phyloP scores from a whole-genome alignment of 2,888 invertebrate species.

The Melieria omissa region DNA sequence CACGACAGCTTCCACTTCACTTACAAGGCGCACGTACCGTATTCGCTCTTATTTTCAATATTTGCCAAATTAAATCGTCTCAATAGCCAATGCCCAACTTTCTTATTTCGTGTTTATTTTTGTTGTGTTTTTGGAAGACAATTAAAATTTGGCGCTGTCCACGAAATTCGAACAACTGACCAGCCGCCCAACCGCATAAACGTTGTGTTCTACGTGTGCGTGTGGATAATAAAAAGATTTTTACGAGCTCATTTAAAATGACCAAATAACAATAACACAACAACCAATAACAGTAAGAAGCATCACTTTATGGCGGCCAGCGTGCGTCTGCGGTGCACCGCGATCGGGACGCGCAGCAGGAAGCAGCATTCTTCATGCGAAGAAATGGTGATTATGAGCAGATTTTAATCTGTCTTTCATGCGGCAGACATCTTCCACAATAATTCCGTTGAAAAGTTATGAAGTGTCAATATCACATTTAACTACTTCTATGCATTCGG shows the following conservation, averaged over 20 bases:
- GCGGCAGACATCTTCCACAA: slow-evolving; percentile 17
- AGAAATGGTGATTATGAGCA: background rate
- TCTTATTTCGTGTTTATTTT: background rate
- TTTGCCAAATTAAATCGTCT: slow-evolving; percentile 27
- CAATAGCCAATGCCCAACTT: background rate
- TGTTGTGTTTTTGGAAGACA: slow-evolving; percentile 1
- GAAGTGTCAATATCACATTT: slow-evolving; percentile 47
- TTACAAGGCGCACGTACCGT: background rate
- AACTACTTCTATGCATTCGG: slow-evolving; percentile 34
- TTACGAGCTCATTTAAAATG: slow-evolving; percentile 23
- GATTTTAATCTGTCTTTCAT: slow-evolving; percentile 25
- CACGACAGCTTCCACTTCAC: slow-evolving; percentile 14
- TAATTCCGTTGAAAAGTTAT: slow-evolving; percentile 42
- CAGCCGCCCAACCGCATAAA: background rate
- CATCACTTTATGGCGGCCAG: background rate
- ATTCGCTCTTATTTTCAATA: slow-evolving; percentile 7
- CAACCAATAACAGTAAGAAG: slow-evolving; percentile 9
- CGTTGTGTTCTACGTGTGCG: background rate
- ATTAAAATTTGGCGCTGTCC: slow-evolving; percentile 12
- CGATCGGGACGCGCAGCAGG: slow-evolving; percentile 14
- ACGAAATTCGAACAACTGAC: background rate
- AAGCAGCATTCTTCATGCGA: slow-evolving; percentile 6
- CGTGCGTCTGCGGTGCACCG: too few relatives aligned
- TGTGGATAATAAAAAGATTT: slow-evolving; percentile 21
- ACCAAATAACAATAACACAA: background rate